These are phyloP conservation scores for Potamarius usumacintae DNA, from an alignment of 2,113 vertebrate genomes.

Conservation along the genomic window DNA sequence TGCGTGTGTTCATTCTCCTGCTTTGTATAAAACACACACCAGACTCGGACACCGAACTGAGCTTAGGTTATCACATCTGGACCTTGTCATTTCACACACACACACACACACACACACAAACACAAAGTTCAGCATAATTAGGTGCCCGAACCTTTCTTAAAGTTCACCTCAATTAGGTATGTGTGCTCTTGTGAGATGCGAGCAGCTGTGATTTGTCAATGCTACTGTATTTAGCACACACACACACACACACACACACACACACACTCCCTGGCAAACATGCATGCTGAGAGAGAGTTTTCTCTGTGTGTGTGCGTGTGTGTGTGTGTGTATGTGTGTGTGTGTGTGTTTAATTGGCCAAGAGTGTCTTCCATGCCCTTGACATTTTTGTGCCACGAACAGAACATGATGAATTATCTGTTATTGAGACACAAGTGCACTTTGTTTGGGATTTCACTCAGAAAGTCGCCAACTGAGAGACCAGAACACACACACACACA, in stretches of 20 bases:
- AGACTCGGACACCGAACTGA: not conserved
- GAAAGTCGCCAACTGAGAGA: not conserved
- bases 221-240: conserved; percentile 59
- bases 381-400: conserved; percentile 65
- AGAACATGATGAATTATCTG: conserved; percentile 61
- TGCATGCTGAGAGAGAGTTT: not conserved
- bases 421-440: conserved; percentile 50
- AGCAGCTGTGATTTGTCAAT: conserved; percentile 75
- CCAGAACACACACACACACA: not conserved
- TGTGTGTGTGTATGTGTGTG: conserved; percentile 54
- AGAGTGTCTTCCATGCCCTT: conserved; percentile 69
- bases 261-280: not conserved
- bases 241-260: conserved; percentile 53
- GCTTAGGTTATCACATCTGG: not conserved
- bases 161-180: conserved; percentile 94
- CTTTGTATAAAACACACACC: not conserved
- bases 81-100: not conserved
- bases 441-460: conserved; percentile 9
- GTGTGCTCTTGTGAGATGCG: conserved; percentile 74
- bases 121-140: conserved; percentile 88
- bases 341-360: conserved; percentile 58
- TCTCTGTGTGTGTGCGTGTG: conserved; percentile 45
- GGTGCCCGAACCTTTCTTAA: conserved; percentile 75
- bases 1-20: not conserved
- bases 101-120: conserved; percentile 18